phyloP scores from a whole-genome alignment of 2,888 invertebrate genomes.

The Andrena hattorfiana region DNA sequence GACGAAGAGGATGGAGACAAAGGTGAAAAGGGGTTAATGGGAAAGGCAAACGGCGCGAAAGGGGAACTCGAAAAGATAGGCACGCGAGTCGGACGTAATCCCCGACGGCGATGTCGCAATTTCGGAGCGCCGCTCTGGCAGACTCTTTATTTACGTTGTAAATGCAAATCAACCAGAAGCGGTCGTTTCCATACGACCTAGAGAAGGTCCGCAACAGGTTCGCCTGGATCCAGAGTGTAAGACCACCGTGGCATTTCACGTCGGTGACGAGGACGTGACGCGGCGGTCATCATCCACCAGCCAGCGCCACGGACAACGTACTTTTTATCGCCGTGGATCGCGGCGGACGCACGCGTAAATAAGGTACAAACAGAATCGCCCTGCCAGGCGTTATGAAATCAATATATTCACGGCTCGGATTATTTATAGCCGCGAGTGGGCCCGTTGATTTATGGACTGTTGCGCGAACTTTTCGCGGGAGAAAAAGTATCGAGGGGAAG shows the following conservation, averaged over 20 bases:
- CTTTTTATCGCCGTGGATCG: slow-evolving; percentile 8
- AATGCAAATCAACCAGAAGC: slow-evolving; percentile 70
- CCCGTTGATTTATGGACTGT: slow-evolving; percentile 45
- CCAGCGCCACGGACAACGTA: slow-evolving; percentile 2
- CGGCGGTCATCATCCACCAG: slow-evolving; percentile 10
- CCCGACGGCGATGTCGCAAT: slow-evolving; percentile 52
- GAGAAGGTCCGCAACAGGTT: slow-evolving; percentile 63
- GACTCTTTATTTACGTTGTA: slow-evolving; percentile 69
- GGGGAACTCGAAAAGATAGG: background rate
- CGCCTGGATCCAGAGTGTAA: slow-evolving; percentile 22
- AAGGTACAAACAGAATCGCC: slow-evolving; percentile 40
- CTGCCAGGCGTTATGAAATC: slow-evolving; percentile 47
- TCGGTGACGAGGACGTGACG: slow-evolving; percentile 25
- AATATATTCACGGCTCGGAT: slow-evolving; percentile 38
- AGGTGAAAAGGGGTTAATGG: background rate
- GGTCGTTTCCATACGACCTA: slow-evolving; percentile 58
- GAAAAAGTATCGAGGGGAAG: slow-evolving; percentile 26
- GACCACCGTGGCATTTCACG: slow-evolving; percentile 56
- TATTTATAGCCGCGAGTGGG: slow-evolving; percentile 46
- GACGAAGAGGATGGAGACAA: background rate
- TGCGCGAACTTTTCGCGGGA: slow-evolving; percentile 32
- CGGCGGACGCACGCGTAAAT: slow-evolving; percentile 37
- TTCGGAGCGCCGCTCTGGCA: slow-evolving; percentile 38
- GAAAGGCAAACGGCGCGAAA: slow-evolving; percentile 15
- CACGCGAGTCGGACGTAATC: slow-evolving; percentile 48